Base-by-base conservation (phyloP, 1,140 invertebrate genomes). In the Thalassaphorura encarpata region DNA sequence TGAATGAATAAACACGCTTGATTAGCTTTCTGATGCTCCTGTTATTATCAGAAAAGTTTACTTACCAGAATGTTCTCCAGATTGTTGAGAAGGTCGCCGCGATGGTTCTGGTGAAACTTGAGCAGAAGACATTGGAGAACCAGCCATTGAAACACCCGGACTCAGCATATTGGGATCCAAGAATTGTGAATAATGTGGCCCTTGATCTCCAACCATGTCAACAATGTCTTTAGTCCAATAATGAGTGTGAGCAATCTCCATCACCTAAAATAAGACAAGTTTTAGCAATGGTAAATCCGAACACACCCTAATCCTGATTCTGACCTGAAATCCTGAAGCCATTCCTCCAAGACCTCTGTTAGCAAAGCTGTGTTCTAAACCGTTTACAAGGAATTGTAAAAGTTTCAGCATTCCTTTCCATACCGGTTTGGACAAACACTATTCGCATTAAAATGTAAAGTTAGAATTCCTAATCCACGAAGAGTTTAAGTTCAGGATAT, bases 391-490 rank as follows among this genome's bases (percentile, higher is more conserved):
- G 11, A 91, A 85, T 73, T 87, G 84, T 31, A 97, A 71, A 59
- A 95, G 78, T 74, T 95, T 95, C 27, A 96, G 71, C 82, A 97
- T 95, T 19, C 95, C 96, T 72, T 98, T 98, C 83, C 92, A 98
- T 4, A 97, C 83, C 2, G 83, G 75, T 67, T 87, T 87, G 43
- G 84, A 81, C 1, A 97, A 73, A 69, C 87, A 91, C 89, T 94
- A 66, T 2, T n/a, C n/a, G 73, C 69, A 62, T 16, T 23, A n/a
- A 42, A 36, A 36, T n/a, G 33, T n/a, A 36, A 36, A 36, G 16
- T 56, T 18, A 36, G 2, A 27, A 56, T 54, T 27, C 26, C 5
- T 2, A n/a, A 18, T 50, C 27, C 3, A 39, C 15, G 16, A 33
- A 31, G 27, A 27, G 27, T 2, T 50, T 50, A 2, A 31, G 16